Percentiles rank a stretch among this genome's conserved stretches.
Evolutionary conservation across 2,113 vertebrate genomes (phyloP).

Genomic region (Andinoacara biseriatus): DNA sequence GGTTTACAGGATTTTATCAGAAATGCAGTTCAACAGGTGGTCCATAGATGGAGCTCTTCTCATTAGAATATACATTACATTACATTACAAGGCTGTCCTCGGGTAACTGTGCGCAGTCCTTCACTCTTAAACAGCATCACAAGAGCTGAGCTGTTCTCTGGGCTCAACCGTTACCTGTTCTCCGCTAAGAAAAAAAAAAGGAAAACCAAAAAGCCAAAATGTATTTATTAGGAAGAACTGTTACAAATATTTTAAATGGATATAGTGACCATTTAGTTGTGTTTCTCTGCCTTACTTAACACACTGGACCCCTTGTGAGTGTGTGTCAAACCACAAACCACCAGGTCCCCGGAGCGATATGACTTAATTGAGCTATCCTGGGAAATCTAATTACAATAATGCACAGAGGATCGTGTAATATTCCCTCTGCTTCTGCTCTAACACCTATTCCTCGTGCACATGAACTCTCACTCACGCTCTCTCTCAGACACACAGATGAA

Average conservation of each 20-base stretch:
- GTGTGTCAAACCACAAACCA: constrained; percentile 76
- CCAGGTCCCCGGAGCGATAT: constrained; percentile 70
- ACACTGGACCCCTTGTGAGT: constrained; percentile 74
- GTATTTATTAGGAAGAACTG: neutral
- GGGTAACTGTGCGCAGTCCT: constrained; percentile 45
- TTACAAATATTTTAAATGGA: neutral
- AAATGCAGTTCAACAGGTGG: constrained; percentile 84
- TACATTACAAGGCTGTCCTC: constrained; percentile 59
- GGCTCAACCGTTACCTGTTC: constrained; percentile 55
- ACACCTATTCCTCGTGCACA: constrained; percentile 59
- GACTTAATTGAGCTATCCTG: constrained; percentile 82
- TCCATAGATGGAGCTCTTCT: constrained; percentile 86
- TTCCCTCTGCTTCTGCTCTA: constrained; percentile 62
- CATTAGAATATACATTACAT: constrained; percentile 81
- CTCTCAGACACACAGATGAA: constrained; percentile 9
- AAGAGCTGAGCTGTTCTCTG: constrained; percentile 34
- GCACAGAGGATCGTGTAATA: constrained; percentile 75
- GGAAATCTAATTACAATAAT: constrained; percentile 84
- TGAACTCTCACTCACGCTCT: neutral
- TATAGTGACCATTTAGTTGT: constrained; percentile 57
- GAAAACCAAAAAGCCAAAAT: neutral
- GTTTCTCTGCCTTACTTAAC: constrained; percentile 77
- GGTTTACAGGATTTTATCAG: constrained; percentile 22
- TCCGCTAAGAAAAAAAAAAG: constrained; percentile 25
- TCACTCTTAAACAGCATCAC: constrained; percentile 51